Base-by-base conservation (phyloP, 2,113 vertebrate genomes). In the Megaceryle maxima region DNA sequence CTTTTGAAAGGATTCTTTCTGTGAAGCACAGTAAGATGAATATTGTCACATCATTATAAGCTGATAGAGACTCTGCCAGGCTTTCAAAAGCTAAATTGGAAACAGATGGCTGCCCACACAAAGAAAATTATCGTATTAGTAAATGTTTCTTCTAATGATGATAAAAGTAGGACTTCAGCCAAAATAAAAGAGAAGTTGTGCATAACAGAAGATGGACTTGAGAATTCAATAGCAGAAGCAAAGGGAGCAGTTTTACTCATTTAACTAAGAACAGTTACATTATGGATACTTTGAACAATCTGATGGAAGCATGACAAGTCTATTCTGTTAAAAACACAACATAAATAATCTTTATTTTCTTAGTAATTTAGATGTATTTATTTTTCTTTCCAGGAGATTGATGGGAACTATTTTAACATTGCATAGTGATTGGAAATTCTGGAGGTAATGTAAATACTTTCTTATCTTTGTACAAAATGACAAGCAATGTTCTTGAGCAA, bases 51-150 rank as follows among this genome's bases (percentile, higher is more conserved):
- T 91, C 79, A 50, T 11, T 87, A 28, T 41, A 81, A 94, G 50
- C 50, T 78, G 75, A 69, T 83, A 68, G 51, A 94, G 78, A 83
- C 66, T 94, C 76, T 95, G 83, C 41, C 76, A 96, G 60, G 44
- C 66, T 96, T 98, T 87, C 24, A 60, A 96, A 95, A 94, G 94
- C n/a, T 81, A 68, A 96, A 97, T 94, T 94, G 80, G 68, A 90
- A 97, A 89, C 95, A 96, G 94, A 93, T 97, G 92, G 92, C 91
- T 88, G 63, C 72, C 89, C 83, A 95, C 87, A 96, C 69, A 77
- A 94, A 92, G 76, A 92, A 96, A 94, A 94, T 81, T 21, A 94
- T 96, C 87, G 96, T 96, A 94, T 92, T 97, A 96, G 72, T 93
- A 94, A 95, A 91, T 33, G 31, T 87, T 94, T 97, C 79, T 96